Evolutionary conservation across 2,113 vertebrate genomes (phyloP).

Genomic region (Gymnogyps californianus): DNA sequence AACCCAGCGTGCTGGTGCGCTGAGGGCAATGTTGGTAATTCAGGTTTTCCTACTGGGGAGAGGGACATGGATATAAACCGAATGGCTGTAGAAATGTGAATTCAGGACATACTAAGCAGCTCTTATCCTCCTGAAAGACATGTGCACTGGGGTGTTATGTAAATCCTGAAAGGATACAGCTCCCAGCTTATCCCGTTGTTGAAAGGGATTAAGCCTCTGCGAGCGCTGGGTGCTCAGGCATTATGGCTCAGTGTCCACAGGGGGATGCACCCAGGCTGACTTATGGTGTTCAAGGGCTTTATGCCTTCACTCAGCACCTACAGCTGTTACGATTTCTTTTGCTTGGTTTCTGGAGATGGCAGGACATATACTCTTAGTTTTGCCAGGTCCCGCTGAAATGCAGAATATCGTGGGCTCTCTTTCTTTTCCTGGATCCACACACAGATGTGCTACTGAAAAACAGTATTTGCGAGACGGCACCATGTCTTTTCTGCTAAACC

Average conservation of each 20-base stretch:
- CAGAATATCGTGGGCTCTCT: background rate
- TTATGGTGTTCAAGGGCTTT: conserved; percentile 34
- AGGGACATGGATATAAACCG: background rate
- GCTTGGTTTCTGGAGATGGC: background rate
- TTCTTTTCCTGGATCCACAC: background rate
- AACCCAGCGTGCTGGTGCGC: too few relatives aligned
- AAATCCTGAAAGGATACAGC: conserved; percentile 34
- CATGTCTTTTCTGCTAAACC: background rate
- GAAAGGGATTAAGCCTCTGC: conserved; percentile 31
- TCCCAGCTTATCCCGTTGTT: conserved; percentile 44
- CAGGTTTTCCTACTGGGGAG: background rate
- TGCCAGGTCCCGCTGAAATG: background rate
- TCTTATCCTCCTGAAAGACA: background rate
- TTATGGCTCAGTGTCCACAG: conserved; percentile 19
- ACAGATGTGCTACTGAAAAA: background rate
- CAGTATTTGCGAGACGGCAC: background rate
- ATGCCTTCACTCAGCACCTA: conserved; percentile 19
- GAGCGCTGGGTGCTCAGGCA: background rate
- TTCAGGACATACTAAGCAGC: background rate
- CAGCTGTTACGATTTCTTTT: background rate
- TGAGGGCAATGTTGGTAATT: background rate
- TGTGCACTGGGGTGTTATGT: background rate
- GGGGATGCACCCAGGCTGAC: background rate
- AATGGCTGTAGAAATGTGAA: background rate
- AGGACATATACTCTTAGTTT: background rate